Percentiles rank a stretch among this genome's conserved stretches.
Conservation (phyloP, 2,113 vertebrate species). For the Acrocephalus kingi region DNA sequence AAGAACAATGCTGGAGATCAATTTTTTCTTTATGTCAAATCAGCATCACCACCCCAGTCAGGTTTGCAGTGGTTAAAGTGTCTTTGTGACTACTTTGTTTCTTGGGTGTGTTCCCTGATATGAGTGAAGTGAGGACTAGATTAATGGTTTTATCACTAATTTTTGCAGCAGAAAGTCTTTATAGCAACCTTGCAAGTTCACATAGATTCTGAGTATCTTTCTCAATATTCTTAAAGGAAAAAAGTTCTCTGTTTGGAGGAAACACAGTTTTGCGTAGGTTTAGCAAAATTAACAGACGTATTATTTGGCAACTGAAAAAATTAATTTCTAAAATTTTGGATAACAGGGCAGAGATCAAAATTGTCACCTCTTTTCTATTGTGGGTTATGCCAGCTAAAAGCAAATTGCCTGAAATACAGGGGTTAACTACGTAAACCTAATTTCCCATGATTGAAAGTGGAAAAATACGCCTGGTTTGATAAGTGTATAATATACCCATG, state of each 20-base stretch:
- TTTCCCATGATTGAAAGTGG: background rate
- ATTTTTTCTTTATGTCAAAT: background rate
- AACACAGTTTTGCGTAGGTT: background rate
- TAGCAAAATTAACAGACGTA: background rate
- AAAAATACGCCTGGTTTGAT: background rate
- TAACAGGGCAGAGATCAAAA: background rate
- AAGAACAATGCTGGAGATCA: background rate
- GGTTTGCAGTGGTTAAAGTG: background rate
- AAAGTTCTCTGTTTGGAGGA: background rate
- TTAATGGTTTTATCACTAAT: background rate
- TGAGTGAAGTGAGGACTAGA: background rate
- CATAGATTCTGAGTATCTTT: background rate
- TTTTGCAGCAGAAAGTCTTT: background rate
- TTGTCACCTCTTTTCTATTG: background rate
- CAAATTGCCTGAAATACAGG: background rate
- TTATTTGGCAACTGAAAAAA: background rate
- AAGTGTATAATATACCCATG: background rate
- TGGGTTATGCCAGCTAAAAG: background rate
- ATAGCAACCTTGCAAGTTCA: background rate
- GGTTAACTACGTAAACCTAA: background rate
- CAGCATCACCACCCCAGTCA: background rate
- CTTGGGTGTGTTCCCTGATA: background rate
- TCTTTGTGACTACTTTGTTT: background rate
- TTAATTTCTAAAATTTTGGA: background rate
- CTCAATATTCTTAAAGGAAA: background rate